Conservation (phyloP, 1,140 invertebrate species). For the Pogonomyrmex barbatus region DNA sequence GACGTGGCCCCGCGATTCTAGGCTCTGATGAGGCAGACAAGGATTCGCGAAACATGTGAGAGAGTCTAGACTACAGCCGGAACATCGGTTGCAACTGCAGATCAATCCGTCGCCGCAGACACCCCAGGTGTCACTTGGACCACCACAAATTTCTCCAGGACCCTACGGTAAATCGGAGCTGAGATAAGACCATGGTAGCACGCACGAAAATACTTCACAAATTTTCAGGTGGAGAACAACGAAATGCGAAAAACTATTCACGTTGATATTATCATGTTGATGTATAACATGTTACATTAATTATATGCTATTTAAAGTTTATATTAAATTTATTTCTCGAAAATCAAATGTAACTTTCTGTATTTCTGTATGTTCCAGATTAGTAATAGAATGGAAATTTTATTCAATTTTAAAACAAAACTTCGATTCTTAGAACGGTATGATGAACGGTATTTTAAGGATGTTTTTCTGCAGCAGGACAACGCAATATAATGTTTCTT, state of each 20-base stretch:
- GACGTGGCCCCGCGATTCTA: constrained; percentile 19
- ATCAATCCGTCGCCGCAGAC: constrained; percentile 86
- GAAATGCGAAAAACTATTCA: background rate
- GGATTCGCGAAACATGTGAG: constrained; percentile 80
- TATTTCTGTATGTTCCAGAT: background rate
- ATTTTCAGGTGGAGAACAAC: background rate
- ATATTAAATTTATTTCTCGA: background rate
- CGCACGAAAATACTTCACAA: background rate
- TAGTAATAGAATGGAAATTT: background rate
- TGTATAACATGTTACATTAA: too few relatives aligned
- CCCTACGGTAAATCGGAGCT: constrained; percentile 80
- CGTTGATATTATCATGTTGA: too few relatives aligned
- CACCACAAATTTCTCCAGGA: constrained; percentile 86
- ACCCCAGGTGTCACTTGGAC: constrained; percentile 81
- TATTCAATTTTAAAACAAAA: background rate
- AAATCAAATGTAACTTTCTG: background rate
- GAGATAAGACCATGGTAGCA: background rate
- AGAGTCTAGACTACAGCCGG: constrained; percentile 85
- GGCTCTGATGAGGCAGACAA: constrained; percentile 67
- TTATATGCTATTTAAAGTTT: background rate
- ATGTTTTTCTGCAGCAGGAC: background rate
- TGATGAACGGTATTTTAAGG: too few relatives aligned
- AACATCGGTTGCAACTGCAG: constrained; percentile 85
- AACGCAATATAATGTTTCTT: background rate
- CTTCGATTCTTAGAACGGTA: background rate